phyloP scores from a whole-genome alignment of 2,113 vertebrate genomes.

The Myotis lucifugus region DNA sequence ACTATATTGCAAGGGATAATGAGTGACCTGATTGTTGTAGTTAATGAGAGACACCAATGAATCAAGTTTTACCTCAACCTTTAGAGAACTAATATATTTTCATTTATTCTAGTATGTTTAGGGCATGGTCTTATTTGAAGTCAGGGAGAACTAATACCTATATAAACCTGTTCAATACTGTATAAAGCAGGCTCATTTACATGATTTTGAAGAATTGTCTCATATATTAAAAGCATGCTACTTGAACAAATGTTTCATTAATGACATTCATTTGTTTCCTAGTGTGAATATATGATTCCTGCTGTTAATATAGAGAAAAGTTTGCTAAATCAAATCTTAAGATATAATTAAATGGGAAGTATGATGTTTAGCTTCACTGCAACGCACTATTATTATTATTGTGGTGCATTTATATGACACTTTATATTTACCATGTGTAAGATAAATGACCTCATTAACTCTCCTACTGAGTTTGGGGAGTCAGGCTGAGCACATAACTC shows the following conservation, averaged over 20 bases:
- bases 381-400: neutral
- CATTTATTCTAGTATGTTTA: neutral
- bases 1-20: neutral
- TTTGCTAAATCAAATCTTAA: constrained; percentile 58
- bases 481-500: constrained; percentile 48
- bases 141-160: neutral
- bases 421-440: constrained; percentile 36
- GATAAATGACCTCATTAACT: constrained; percentile 32
- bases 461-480: constrained; percentile 1
- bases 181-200: neutral
- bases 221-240: neutral
- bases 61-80: constrained; percentile 14
- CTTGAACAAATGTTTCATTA: constrained; percentile 45
- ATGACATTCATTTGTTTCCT: constrained; percentile 27
- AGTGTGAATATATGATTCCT: constrained; percentile 18
- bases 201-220: constrained; percentile 17
- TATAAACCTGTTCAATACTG: neutral
- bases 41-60: neutral
- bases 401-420: neutral
- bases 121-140: neutral
- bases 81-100: neutral
- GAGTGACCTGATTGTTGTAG: neutral
- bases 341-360: constrained; percentile 39
- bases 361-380: constrained; percentile 20
- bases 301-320: constrained; percentile 31